phyloP scores from a whole-genome alignment of 1,140 invertebrate species.

The Anastrepha ludens region DNA sequence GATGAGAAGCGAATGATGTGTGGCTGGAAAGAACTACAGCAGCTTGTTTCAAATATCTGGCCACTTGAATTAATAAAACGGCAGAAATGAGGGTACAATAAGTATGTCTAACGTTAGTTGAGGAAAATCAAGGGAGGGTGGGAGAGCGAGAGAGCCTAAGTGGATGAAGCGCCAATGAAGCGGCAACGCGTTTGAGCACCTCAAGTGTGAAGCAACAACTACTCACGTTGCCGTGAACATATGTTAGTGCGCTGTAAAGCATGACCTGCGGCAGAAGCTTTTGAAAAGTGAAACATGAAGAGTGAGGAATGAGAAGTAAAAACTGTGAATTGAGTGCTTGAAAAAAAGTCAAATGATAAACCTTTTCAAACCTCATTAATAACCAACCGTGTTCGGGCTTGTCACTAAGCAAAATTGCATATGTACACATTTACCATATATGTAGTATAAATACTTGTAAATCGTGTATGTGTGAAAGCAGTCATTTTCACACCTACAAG shows the following conservation, averaged over 20 bases:
- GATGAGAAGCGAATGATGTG: no score
- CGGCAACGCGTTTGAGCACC: slow-evolving; percentile 17
- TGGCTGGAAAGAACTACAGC: background rate
- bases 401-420: slow-evolving; percentile 17
- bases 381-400: background rate
- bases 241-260: background rate
- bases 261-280: background rate
- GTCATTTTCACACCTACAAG: slow-evolving; percentile 41
- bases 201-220: background rate
- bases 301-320: background rate
- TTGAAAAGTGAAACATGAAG: background rate
- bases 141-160: no score
- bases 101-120: background rate
- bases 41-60: background rate
- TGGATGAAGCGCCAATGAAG: background rate
- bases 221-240: background rate
- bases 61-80: slow-evolving; percentile 34
- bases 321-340: background rate
- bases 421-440: background rate
- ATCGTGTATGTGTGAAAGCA: background rate
- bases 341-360: slow-evolving; percentile 37
- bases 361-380: slow-evolving; percentile 50
- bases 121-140: background rate
- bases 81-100: slow-evolving; percentile 10
- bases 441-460: background rate